Evolutionary conservation across 92 coral and sea anemone genomes (phyloP), one percentile per base, ranked within the genome.

Genomic region (Ricordea florida): DNA sequence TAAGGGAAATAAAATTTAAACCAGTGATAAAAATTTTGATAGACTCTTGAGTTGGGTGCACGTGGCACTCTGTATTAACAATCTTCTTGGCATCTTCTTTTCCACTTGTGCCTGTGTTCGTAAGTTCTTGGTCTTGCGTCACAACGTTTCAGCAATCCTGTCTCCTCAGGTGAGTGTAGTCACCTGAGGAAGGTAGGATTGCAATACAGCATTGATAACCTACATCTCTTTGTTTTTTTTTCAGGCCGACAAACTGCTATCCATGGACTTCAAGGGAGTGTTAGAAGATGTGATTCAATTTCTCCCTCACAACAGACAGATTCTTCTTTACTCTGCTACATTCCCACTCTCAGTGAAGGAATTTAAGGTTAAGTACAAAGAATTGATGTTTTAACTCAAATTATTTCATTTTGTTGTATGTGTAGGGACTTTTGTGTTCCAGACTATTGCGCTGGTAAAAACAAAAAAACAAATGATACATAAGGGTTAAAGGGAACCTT

Each of bases 161-260:
- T n/a, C n/a, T n/a, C n/a, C n/a, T n/a, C n/a, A n/a, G n/a, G n/a
- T n/a, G n/a, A n/a, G n/a, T n/a, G n/a, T n/a, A n/a, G n/a, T n/a
- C n/a, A n/a, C n/a, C n/a, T n/a, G n/a, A n/a, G n/a, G n/a, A 15
- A 14, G 24, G 28, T 30, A 1, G 50, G 6, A 14, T 15, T 15
- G 18, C 20, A 7, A 2, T 9, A 14, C 10, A 8, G 21, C 15
- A 44, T n/a, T 44, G 5, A 18, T 29, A 4, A 0, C 8, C 22
- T 1, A 11, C 32, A 47, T 1, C 4, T 38, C 10, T 32, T 37
- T 27, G 0, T 21, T 67, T 37, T 74, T 8, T 17, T 25, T 45
- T 25, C 28, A 96, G 99, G 99, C 99, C 32, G 99, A 96, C 69
- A 96, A 96, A 85, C 96, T 96, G 14, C 72, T 96, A 27, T 96